Percentiles rank a stretch among this genome's conserved stretches.
Conservation (phyloP, 2,113 vertebrate species). For the Leucopsar rothschildi region DNA sequence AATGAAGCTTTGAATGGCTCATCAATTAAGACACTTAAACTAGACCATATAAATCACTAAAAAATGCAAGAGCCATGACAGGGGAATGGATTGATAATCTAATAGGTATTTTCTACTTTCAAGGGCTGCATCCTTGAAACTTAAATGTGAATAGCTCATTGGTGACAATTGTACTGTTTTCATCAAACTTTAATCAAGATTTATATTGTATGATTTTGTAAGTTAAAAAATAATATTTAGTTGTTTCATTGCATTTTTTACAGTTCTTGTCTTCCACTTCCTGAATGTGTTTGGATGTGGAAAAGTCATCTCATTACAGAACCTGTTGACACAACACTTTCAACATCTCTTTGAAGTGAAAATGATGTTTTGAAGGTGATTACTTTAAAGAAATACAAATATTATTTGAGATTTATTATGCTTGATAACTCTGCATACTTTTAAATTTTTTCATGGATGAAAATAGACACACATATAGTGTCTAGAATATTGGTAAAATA, state of each 20-base stretch:
- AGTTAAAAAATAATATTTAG: neutral
- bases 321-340: neutral
- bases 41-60: conserved; percentile 36
- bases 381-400: neutral
- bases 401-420: neutral
- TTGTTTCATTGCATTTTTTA: neutral
- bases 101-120: neutral
- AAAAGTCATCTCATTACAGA: neutral
- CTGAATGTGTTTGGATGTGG: neutral
- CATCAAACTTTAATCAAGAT: neutral
- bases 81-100: neutral
- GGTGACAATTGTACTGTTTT: neutral
- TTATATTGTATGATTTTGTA: neutral
- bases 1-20: neutral
- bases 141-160: neutral
- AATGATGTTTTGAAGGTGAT: neutral
- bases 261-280: neutral
- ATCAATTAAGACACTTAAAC: conserved; percentile 38
- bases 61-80: neutral
- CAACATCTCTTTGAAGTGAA: neutral
- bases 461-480: neutral
- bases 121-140: neutral
- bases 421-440: neutral
- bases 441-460: neutral
- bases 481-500: neutral